Evolutionary conservation across 1,140 invertebrate species (phyloP).

Genomic region (Cephus cinctus): DNA sequence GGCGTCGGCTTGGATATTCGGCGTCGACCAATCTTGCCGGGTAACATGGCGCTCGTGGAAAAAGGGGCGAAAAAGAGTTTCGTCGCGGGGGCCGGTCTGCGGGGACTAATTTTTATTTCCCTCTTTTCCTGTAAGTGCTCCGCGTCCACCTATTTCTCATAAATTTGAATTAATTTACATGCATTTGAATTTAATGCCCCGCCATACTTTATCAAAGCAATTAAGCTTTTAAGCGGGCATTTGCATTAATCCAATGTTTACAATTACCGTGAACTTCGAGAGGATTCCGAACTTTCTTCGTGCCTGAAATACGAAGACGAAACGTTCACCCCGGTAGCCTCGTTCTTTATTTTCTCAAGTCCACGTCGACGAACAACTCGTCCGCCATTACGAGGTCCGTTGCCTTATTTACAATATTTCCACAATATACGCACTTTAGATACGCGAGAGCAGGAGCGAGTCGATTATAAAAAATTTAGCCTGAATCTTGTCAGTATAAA

Average conservation of each 20-base stretch:
- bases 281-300: slow-evolving; percentile 11
- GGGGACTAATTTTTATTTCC: slow-evolving; percentile 57
- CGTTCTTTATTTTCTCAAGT: too few relatives aligned
- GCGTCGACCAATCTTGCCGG: too few relatives aligned
- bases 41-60: not conserved
- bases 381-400: too few relatives aligned
- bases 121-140: slow-evolving; percentile 52
- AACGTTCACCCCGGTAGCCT: too few relatives aligned
- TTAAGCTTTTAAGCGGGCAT: slow-evolving; percentile 59
- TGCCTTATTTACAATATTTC: too few relatives aligned
- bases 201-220: slow-evolving; percentile 58
- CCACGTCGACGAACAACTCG: too few relatives aligned
- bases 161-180: slow-evolving; percentile 60
- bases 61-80: slow-evolving; percentile 29
- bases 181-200: slow-evolving; percentile 57
- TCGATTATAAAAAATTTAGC: too few relatives aligned
- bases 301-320: too few relatives aligned
- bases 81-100: slow-evolving; percentile 49
- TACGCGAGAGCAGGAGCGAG: too few relatives aligned
- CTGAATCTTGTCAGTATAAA: too few relatives aligned
- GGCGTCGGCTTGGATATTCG: too few relatives aligned
- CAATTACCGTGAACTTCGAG: slow-evolving; percentile 46
- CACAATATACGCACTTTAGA: too few relatives aligned
- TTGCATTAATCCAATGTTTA: slow-evolving; percentile 61
- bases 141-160: slow-evolving; percentile 57